Evolutionary conservation across 2,113 vertebrate genomes (phyloP).

Genomic region (Athene noctua): DNA sequence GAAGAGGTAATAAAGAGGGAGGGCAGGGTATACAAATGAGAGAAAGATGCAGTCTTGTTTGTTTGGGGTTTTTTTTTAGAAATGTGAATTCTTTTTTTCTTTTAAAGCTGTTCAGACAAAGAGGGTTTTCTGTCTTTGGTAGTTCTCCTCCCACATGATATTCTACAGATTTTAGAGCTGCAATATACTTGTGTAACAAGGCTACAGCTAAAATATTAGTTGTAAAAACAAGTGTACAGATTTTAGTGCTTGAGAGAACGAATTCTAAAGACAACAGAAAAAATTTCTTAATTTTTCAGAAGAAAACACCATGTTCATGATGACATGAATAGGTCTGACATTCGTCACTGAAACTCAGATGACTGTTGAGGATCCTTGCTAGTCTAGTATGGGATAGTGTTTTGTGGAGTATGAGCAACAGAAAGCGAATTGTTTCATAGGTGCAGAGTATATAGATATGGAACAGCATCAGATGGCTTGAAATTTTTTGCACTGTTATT

Average conservation of each 20-base stretch:
- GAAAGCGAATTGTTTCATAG: background rate
- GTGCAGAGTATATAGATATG: background rate
- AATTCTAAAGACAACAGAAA: background rate
- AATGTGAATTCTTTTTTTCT: background rate
- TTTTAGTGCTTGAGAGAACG: background rate
- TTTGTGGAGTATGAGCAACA: background rate
- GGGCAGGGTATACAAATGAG: background rate
- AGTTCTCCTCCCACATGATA: background rate
- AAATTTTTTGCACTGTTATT: background rate
- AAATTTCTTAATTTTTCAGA: background rate
- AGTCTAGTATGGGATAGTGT: background rate
- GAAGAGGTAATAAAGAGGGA: background rate
- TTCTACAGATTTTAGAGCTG: background rate
- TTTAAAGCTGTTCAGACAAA: background rate
- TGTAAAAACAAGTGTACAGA: background rate
- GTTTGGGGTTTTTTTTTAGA: background rate
- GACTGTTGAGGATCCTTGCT: background rate
- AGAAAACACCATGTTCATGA: background rate
- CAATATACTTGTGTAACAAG: background rate
- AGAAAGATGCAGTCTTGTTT: background rate
- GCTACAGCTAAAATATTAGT: background rate
- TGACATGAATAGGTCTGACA: background rate
- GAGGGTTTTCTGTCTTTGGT: background rate
- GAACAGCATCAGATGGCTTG: background rate
- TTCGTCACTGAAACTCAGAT: background rate